Evolutionary conservation across 2,797 vertebrate species (phyloP).

Genomic region (Tauraco hartlaubi): DNA sequence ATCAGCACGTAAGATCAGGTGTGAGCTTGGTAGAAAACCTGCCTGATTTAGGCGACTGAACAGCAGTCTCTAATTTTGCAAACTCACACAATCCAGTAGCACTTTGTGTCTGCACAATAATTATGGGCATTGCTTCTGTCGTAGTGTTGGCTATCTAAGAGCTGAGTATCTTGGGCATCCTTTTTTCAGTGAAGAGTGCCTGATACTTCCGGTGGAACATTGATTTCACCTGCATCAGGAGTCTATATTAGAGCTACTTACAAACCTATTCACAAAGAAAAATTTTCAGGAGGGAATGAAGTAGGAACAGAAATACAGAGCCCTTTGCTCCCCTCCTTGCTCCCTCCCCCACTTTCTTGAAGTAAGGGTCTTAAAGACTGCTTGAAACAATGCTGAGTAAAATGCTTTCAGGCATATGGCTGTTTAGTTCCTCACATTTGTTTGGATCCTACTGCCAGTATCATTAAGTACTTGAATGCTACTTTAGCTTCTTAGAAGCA

Average conservation of each 20-base stretch:
- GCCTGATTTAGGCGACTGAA: not conserved
- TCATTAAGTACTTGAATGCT: not conserved
- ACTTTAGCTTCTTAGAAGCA: not conserved
- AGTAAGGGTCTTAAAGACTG: not conserved
- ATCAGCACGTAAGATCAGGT: not conserved
- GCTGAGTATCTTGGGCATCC: not conserved
- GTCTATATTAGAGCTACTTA: not conserved
- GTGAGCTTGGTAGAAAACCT: not conserved
- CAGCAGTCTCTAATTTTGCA: not conserved
- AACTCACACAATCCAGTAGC: accelerated
- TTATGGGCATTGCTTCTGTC: not conserved
- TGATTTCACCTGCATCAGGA: not conserved
- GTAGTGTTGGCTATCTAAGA: accelerated
- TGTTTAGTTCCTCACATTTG: not conserved
- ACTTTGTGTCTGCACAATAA: not conserved
- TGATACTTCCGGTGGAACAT: not conserved
- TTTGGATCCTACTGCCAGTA: not conserved
- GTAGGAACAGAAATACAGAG: not conserved
- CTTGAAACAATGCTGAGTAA: not conserved
- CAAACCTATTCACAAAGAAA: not conserved
- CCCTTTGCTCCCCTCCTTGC: not conserved
- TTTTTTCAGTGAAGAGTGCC: not conserved
- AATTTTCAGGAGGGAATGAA: not conserved
- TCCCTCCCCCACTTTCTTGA: not conserved
- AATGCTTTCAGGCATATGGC: not conserved